Evolutionary conservation across 1,140 invertebrate species (phyloP), one percentile per base, ranked within the genome.

Genomic region (Magallana angulata): DNA sequence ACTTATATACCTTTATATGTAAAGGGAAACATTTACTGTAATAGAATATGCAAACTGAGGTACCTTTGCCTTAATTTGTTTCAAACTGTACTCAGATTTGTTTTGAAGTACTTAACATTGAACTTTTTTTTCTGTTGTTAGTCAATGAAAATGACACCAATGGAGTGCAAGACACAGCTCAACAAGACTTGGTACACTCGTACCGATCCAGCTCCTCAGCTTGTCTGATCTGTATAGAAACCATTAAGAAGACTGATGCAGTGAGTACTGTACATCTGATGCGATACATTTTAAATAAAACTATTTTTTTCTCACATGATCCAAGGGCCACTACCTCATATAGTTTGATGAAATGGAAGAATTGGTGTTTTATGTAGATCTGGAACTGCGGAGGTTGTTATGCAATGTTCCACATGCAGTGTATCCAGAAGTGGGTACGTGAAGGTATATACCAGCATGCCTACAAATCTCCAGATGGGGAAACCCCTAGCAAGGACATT

Each of bases 141-240:
- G 48, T 36, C 18, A 57, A 82, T 57, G 81, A 82, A 82, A n/a
- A n/a, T 11, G 48, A 82, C 16, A 57, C 81, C 57, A 82, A 56
- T 82, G 56, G 56, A 24, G 48, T 57, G 5, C 48, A 57, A 8
- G 83, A 88, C 56, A 91, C 89, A 80, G 93, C 92, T 9, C 92
- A 93, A 76, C 92, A 93, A 60, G 89, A 91, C 71, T 86, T 94
- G 16, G 88, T 93, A 18, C 91, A 94, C 80, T 94, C 92, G 4
- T 94, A 94, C 81, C 90, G 93, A 36, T 94, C 93, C 24, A 97
- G 97, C 6, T 96, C 97, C 57, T 96, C 97, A 4, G 97, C 97
- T 60, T 99, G 98, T 94, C 96, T 99, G 5, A 97, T 99, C 92
- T 99, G 98, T 92, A 98, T 99, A 94, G 97, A 97, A 81, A 97